phyloP scores from a whole-genome alignment of 2,888 invertebrate genomes.

The Leptopilina syphax region DNA sequence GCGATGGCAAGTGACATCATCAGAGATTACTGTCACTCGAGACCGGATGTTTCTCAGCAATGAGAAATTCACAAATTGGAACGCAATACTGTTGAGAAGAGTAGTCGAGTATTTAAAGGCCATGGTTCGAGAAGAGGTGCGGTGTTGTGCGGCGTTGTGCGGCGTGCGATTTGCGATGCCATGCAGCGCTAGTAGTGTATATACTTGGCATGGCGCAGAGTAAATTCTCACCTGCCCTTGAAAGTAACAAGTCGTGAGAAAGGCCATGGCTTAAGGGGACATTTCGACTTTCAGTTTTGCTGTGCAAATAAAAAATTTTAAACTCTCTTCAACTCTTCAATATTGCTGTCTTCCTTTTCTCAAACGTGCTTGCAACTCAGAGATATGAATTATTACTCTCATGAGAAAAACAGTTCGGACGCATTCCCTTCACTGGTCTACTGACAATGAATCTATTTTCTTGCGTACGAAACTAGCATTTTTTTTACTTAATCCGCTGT shows the following conservation, averaged over 20 bases:
- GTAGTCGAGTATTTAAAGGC: constrained; percentile 34
- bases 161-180: neutral
- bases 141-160: neutral
- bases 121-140: constrained; percentile 17
- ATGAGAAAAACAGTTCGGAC: constrained; percentile 34
- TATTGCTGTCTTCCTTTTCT: constrained; percentile 38
- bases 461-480: neutral
- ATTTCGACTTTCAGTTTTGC: constrained; percentile 39
- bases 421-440: constrained; percentile 37
- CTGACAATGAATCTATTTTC: constrained; percentile 21
- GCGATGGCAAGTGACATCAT: constrained; percentile 26
- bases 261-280: constrained; percentile 41
- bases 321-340: constrained; percentile 32
- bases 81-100: constrained; percentile 28
- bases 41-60: constrained; percentile 33
- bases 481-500: neutral
- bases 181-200: constrained; percentile 3
- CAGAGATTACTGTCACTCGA: constrained; percentile 22
- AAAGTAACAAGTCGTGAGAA: constrained; percentile 41
- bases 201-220: constrained; percentile 26
- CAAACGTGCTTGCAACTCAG: constrained; percentile 36
- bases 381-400: constrained; percentile 35
- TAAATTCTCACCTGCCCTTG: constrained; percentile 41
- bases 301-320: constrained; percentile 10
- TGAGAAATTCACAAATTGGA: constrained; percentile 32